Conservation (phyloP, 2,797 vertebrate genomes). For the Danionella dracula region DNA sequence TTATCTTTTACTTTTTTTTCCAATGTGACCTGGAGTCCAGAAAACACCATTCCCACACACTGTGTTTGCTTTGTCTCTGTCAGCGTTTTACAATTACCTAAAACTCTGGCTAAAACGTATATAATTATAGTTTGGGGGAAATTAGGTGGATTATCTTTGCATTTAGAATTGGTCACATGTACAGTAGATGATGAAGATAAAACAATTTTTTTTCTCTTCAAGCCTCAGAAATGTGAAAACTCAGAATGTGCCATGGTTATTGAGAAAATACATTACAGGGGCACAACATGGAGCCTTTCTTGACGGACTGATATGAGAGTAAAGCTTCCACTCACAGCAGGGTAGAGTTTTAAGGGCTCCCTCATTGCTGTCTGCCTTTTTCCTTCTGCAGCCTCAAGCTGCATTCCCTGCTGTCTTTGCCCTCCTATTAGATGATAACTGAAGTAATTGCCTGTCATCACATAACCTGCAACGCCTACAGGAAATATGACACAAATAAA, state of each 20-base stretch:
- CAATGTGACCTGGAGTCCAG: no score
- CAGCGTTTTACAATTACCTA: no score
- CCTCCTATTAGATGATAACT: constrained; percentile 57
- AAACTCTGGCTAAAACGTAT: no score
- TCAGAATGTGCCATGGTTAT: not conserved
- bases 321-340: constrained; percentile 22
- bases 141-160: no score
- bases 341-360: constrained; percentile 33
- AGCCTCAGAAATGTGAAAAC: not conserved
- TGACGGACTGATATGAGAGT: constrained; percentile 21
- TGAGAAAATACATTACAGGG: not conserved
- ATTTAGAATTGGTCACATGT: no score
- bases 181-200: no score
- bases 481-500: constrained; percentile 39
- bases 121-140: no score
- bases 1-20: not conserved
- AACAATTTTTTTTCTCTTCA: not conserved
- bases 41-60: no score
- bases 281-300: constrained; percentile 11
- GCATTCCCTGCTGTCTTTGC: constrained; percentile 44
- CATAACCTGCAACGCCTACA: constrained; percentile 2
- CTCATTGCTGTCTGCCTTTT: constrained; percentile 45
- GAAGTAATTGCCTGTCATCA: constrained; percentile 62
- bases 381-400: constrained; percentile 43
- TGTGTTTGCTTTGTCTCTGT: no score